Evolutionary conservation across 92 coral and sea anemone genomes (phyloP).

Genomic region (Paragorgia papillata): DNA sequence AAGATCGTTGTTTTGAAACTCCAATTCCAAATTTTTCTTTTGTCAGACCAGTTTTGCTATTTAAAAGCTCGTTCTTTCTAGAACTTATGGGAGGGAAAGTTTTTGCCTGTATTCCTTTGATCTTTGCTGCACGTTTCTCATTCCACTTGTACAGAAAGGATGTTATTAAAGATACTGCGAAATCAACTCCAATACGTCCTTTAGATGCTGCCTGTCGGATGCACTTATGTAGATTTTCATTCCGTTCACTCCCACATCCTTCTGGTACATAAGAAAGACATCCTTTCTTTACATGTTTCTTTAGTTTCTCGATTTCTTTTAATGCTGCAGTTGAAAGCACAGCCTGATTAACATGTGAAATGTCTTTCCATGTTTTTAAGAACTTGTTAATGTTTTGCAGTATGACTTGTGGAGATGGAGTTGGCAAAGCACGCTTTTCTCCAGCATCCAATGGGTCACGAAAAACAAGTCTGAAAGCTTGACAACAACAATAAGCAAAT

Average conservation of each 20-base stretch:
- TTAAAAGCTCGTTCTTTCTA: slow-evolving; percentile 52
- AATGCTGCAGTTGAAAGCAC: slow-evolving; percentile 39
- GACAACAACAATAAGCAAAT: slow-evolving; percentile 10
- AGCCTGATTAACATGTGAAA: slow-evolving; percentile 24
- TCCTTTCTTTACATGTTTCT: slow-evolving; percentile 44
- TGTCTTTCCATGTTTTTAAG: slow-evolving; percentile 17
- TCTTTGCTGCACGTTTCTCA: background rate
- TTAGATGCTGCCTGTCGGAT: slow-evolving; percentile 16
- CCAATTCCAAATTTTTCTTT: too few species aligned
- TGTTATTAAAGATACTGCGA: background rate
- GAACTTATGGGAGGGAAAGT: slow-evolving; percentile 52
- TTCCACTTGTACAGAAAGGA: slow-evolving; percentile 8
- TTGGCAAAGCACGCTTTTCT: slow-evolving; percentile 14
- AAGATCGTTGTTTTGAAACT: slow-evolving; percentile 8
- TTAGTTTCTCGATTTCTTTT: slow-evolving; percentile 34
- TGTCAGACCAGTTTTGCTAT: slow-evolving; percentile 6
- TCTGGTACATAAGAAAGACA: slow-evolving; percentile 56
- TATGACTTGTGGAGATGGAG: slow-evolving; percentile 34
- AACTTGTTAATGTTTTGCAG: slow-evolving; percentile 15
- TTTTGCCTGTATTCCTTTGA: slow-evolving; percentile 20
- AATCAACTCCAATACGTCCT: slow-evolving; percentile 34
- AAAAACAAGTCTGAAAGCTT: slow-evolving; percentile 29
- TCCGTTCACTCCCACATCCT: slow-evolving; percentile 59
- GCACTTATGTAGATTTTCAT: slow-evolving; percentile 60
- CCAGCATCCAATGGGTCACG: slow-evolving; percentile 36